A percentile compares a stretch with the other conserved stretches of the same genome.
phyloP scores from a whole-genome alignment of 2,113 vertebrate species.

The Tupaia chinensis region DNA sequence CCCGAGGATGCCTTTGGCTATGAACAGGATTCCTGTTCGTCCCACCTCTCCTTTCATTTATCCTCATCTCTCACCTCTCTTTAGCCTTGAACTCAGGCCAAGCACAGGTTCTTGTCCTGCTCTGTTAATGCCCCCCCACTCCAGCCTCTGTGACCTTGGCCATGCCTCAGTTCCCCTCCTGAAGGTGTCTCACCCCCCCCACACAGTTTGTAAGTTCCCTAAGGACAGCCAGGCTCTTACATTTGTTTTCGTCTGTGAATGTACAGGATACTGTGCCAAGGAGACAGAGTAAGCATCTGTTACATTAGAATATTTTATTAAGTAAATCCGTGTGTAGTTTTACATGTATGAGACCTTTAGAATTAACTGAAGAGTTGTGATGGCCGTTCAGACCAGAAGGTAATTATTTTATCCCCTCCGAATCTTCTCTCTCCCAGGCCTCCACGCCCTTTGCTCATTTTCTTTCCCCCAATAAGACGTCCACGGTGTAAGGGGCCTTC shows the following conservation, averaged over 20 bases:
- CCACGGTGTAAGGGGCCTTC: not conserved
- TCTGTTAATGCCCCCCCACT: not conserved
- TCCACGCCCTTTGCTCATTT: not conserved
- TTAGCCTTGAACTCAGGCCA: not conserved
- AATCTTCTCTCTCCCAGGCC: not conserved
- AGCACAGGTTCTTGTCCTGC: not conserved
- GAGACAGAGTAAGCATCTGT: not conserved
- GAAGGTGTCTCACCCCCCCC: not conserved
- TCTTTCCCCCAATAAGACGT: not conserved
- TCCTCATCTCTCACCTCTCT: not conserved
- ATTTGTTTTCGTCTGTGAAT: not conserved
- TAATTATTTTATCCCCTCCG: not conserved
- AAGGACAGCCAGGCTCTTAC: not conserved
- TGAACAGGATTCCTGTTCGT: not conserved
- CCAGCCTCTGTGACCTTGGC: not conserved
- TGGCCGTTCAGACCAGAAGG: not conserved
- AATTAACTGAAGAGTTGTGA: not conserved
- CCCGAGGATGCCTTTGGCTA: not conserved
- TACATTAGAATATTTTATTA: constrained; percentile 36
- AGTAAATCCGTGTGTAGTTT: not conserved
- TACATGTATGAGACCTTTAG: not conserved
- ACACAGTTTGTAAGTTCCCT: not conserved
- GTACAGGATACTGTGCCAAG: not conserved
- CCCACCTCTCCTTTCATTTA: not conserved
- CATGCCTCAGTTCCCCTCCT: not conserved